These are phyloP conservation scores for Oreohelix idahoensis DNA, from an alignment of 1,140 invertebrate genomes.

Conservation along the genomic window DNA sequence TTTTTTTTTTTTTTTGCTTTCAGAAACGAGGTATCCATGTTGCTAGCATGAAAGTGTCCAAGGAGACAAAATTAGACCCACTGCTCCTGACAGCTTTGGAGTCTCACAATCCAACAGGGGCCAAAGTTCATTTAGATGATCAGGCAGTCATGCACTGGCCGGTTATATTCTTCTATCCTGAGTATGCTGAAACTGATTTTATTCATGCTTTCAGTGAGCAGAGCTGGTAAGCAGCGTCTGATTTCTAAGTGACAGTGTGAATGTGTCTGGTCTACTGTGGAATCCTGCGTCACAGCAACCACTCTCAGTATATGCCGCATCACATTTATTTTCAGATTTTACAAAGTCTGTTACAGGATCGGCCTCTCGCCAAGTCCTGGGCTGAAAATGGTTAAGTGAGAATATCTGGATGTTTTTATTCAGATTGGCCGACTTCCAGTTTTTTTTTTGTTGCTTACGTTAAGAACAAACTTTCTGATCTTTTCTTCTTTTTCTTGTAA, in stretches of 20 bases:
- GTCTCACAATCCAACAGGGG: constrained; percentile 62
- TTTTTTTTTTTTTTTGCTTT: constrained; percentile 31
- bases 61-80: constrained; percentile 66
- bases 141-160: constrained; percentile 83
- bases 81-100: constrained; percentile 57
- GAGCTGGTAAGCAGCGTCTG: constrained; percentile 73
- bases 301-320: too few relatives aligned
- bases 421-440: too few relatives aligned
- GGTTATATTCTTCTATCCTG: constrained; percentile 87
- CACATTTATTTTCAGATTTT: too few relatives aligned
- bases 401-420: too few relatives aligned
- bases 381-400: too few relatives aligned
- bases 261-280: too few relatives aligned
- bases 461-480: too few relatives aligned
- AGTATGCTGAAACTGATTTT: constrained; percentile 76
- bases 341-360: too few relatives aligned
- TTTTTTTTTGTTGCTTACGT: too few relatives aligned
- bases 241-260: not conserved
- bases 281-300: too few relatives aligned
- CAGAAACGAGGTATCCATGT: constrained; percentile 60
- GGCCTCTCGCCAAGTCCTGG: too few relatives aligned
- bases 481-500: too few relatives aligned
- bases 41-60: constrained; percentile 46
- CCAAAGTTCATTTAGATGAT: constrained; percentile 78
- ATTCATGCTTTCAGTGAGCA: constrained; percentile 81